Evolutionary conservation across 2,888 invertebrate genomes (phyloP).

Genomic region (Copidosoma aretas): DNA sequence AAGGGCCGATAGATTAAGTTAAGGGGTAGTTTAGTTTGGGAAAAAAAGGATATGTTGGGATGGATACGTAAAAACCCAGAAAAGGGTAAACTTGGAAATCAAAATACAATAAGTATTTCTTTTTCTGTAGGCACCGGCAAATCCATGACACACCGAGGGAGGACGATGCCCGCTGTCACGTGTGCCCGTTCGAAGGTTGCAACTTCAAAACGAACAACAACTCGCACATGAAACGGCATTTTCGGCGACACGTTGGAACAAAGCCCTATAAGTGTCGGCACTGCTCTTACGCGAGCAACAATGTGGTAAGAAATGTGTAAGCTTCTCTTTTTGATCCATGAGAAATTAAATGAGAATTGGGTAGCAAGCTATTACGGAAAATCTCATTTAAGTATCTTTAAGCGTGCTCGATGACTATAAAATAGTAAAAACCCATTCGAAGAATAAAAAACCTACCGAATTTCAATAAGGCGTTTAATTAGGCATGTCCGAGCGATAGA

Average conservation of each 20-base stretch:
- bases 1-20: too few relatives aligned
- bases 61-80: too few relatives aligned
- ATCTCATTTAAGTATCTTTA: too few relatives aligned
- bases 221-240: conserved; percentile 79
- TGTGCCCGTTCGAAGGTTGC: conserved; percentile 65
- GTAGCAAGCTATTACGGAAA: too few relatives aligned
- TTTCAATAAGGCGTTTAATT: too few relatives aligned
- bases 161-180: conserved; percentile 29
- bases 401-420: too few relatives aligned
- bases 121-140: conserved; percentile 51
- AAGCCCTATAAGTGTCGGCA: conserved; percentile 88
- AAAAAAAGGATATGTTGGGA: too few relatives aligned
- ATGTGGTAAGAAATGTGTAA: conserved; percentile 67
- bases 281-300: conserved; percentile 80
- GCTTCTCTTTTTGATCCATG: not conserved
- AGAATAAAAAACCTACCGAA: too few relatives aligned
- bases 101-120: conserved; percentile 11
- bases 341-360: too few relatives aligned
- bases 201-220: conserved; percentile 72
- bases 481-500: too few relatives aligned
- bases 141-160: conserved; percentile 45
- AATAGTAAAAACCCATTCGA: too few relatives aligned
- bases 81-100: not conserved
- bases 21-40: too few relatives aligned
- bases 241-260: conserved; percentile 78